Base-by-base conservation (phyloP, 2,113 vertebrate species). In the Delphinus delphis region DNA sequence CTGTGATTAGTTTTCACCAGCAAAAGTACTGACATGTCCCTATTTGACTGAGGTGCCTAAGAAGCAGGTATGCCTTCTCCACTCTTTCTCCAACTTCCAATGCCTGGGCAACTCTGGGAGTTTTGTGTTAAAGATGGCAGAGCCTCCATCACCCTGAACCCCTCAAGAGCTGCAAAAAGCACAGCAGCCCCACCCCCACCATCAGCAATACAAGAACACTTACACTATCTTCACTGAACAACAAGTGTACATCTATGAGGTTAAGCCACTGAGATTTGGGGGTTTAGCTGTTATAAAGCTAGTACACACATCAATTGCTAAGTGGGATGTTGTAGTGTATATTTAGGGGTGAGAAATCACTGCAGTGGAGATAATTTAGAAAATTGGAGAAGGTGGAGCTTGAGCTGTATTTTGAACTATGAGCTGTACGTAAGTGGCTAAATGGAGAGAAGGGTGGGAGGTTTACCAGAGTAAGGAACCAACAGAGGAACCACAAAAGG, bases 321-420 rank as follows among this genome's bases (percentile, higher is more conserved):
- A 15, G 31, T 50, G 70, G 13, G 33, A 58, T 18, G 2, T 0
- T 81, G 23, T 5, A 31, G 28, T n/a, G 4, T 28, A 15, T 38
- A 68, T n/a, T 68, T 2, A 60, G 33, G 76, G 28, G 63, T 94
- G 31, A 95, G 62, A 44, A 62, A 68, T 70, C 33, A 76, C 6
- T 12, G 13, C 11, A 68, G 17, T 14, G 85, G 21, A 86, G 36
- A 38, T 26, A 90, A 79, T 33, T 33, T 12, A 95, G 41, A 93
- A 84, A 70, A 63, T 33, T 31, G 3, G 70, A 63, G 47, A 92
- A 83, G n/a, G 31, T 15, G 2, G 44, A 74, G 17, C 28, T 63
- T 79, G 55, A 89, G 91, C 47, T 93, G 50, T 55, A 92, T 63
- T 92, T 87, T 84, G 47, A 95, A 53, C 74, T 63, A 33, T 58